A percentile compares a stretch with the other conserved stretches of the same genome.
Conservation (phyloP, 2,888 invertebrate species). For the Drosophila rubida region DNA sequence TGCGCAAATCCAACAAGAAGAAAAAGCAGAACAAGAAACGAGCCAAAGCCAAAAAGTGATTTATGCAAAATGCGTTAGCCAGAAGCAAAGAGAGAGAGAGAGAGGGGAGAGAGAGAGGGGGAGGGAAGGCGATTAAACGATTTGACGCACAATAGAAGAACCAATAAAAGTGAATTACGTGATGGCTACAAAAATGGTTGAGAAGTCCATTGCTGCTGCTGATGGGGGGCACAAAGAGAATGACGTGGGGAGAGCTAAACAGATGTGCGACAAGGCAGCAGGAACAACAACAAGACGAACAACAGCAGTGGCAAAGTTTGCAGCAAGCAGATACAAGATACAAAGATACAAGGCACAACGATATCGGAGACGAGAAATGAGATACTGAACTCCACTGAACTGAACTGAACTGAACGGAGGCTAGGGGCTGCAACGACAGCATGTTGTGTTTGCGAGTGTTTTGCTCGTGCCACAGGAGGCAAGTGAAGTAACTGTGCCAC, state of each 20-base stretch:
- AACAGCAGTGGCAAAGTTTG: slow-evolving; percentile 33
- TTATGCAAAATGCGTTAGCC: slow-evolving; percentile 55
- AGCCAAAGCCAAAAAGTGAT: slow-evolving; percentile 53
- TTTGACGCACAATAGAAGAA: slow-evolving; percentile 74
- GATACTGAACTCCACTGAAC: slow-evolving; percentile 26
- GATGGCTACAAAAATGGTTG: slow-evolving; percentile 16
- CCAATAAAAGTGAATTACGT: slow-evolving; percentile 70
- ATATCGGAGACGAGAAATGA: slow-evolving; percentile 38
- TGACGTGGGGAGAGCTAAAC: slow-evolving; percentile 45
- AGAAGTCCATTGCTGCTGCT: background rate
- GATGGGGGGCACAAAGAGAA: slow-evolving; percentile 1
- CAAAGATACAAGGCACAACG: slow-evolving; percentile 28
- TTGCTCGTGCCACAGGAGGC: slow-evolving; percentile 65
- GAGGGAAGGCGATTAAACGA: slow-evolving; percentile 52
- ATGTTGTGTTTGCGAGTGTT: slow-evolving; percentile 8
- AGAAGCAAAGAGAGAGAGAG: background rate
- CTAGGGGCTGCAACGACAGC: slow-evolving; percentile 5
- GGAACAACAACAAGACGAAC: slow-evolving; percentile 14
- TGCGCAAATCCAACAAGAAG: slow-evolving; percentile 34
- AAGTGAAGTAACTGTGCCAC: slow-evolving; percentile 53
- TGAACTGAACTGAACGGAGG: background rate
- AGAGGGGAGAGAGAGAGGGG: background rate
- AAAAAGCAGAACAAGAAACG: slow-evolving; percentile 33
- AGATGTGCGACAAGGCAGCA: slow-evolving; percentile 69
- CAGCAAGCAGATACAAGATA: slow-evolving; percentile 29